Conservation (phyloP, 2,888 invertebrate species). For the Nebria brevicollis region DNA sequence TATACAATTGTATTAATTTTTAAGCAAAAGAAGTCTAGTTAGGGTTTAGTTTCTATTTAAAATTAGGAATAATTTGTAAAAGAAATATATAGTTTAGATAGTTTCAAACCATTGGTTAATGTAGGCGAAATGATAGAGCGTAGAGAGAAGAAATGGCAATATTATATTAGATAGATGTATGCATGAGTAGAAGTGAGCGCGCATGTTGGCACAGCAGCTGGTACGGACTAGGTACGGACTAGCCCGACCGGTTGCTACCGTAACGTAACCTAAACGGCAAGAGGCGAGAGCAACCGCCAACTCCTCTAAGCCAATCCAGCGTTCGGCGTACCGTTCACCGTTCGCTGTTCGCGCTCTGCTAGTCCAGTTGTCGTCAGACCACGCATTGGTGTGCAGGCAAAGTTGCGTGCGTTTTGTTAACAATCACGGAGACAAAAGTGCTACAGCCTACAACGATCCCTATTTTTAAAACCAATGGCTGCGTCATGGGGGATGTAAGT, state of each 20-base stretch:
- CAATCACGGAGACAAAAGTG: neutral
- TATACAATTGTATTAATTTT: too few relatives aligned
- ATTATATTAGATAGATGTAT: slow-evolving; percentile 20
- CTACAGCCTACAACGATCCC: neutral
- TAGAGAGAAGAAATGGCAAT: slow-evolving; percentile 3
- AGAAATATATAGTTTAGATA: neutral
- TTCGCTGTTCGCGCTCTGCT: neutral
- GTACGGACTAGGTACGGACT: slow-evolving; percentile 16
- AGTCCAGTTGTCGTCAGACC: neutral
- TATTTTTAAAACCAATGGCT: slow-evolving; percentile 1
- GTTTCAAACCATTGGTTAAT: neutral
- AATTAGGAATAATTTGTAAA: too few relatives aligned
- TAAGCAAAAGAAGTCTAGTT: too few relatives aligned
- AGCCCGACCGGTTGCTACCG: slow-evolving; percentile 40
- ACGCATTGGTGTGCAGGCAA: neutral
- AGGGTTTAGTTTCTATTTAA: too few relatives aligned
- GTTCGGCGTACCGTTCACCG: neutral
- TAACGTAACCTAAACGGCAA: slow-evolving; percentile 22
- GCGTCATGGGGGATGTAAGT: slow-evolving; percentile 39
- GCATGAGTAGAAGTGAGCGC: slow-evolving; percentile 18
- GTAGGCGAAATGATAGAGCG: slow-evolving; percentile 21
- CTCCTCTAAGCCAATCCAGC: neutral
- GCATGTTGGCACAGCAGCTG: slow-evolving; percentile 30
- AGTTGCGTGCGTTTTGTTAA: neutral
- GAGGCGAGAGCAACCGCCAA: slow-evolving; percentile 3